Evolutionary conservation across 1,140 invertebrate genomes (phyloP), one percentile per base, ranked within the genome.

Genomic region (Conus betulinus): DNA sequence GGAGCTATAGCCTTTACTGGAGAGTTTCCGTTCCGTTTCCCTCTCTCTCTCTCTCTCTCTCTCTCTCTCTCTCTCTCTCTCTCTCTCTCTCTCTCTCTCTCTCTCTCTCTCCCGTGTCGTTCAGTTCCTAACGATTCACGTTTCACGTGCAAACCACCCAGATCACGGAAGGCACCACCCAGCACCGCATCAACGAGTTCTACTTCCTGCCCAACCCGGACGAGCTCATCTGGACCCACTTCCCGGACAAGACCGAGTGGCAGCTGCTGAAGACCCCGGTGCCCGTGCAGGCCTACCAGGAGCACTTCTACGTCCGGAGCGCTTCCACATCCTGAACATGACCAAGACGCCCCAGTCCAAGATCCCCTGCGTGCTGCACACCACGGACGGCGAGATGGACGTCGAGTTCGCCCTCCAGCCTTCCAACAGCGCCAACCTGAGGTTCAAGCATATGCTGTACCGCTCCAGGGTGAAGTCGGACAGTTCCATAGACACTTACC

Each of bases 151-250:
- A 11, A 23, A 17, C 27, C 27, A 25, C 17, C n/a, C 85, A 87
- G 78, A 39, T 83, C 5, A 90, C 91, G 17, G 93, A 94, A 74
- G 93, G 92, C 25, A 90, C 90, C 74, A 93, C 92, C 17, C 93
- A 94, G 85, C 93, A 94, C 90, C 88, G 92, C 85, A 92, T 93
- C 27, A 95, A 95, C 90, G 94, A 94, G 63, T 95, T 94, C 88
- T 95, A 93, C 91, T 95, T 95, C 74, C 87, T 95, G 17, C 91
- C 94, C 0, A 93, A 94, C 88, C 94, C 94, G 10, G 91, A 94
- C 57, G 52, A 92, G 86, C 79, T 94, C 3, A 92, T 94, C n/a
- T 92, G 90, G 90, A 94, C 93, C 23, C 94, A 94, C 90, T 91
- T 93, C 55, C 94, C 93, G 15, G 91, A 94, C 79, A 91, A 94